Evolutionary conservation across 2,113 vertebrate genomes (phyloP).

Genomic region (Engystomops pustulosus): DNA sequence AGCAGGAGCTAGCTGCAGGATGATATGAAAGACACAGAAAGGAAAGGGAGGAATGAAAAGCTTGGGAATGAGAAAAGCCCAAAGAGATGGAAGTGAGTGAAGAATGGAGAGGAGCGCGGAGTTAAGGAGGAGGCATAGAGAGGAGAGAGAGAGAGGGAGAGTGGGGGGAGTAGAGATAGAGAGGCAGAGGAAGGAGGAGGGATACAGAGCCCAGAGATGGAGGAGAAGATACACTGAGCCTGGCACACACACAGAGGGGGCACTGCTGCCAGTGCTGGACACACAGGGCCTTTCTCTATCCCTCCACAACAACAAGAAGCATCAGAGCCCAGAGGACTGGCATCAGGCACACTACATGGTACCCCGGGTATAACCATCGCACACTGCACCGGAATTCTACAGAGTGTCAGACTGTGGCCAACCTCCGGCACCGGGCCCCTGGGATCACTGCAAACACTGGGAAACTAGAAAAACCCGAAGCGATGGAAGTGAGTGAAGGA

Average conservation of each 20-base stretch:
- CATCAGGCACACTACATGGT: too few species aligned
- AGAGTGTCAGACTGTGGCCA: too few species aligned
- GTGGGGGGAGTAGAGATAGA: not conserved
- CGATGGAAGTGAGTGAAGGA: conserved; percentile 39
- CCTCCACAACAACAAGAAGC: not conserved
- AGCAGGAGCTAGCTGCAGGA: not conserved
- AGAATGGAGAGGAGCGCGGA: conserved; percentile 14
- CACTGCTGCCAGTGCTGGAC: not conserved
- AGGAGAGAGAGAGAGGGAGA: conserved; percentile 11
- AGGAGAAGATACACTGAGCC: conserved; percentile 52
- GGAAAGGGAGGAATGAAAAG: conserved; percentile 16
- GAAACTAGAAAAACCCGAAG: not conserved
- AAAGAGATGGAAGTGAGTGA: conserved; percentile 40
- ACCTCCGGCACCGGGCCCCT: too few species aligned
- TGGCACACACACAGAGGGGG: not conserved
- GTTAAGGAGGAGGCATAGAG: conserved; percentile 16
- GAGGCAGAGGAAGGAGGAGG: conserved; percentile 8
- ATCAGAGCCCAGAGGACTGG: too few species aligned
- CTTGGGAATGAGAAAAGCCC: not conserved
- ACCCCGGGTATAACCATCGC: too few species aligned
- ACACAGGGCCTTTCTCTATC: not conserved
- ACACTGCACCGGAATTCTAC: too few species aligned
- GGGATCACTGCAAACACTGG: too few species aligned
- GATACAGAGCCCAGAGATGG: too few species aligned
- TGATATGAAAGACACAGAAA: conserved; percentile 1